Conservation (phyloP, 2,797 vertebrate genomes). For the Bryconaethiops microstoma region DNA sequence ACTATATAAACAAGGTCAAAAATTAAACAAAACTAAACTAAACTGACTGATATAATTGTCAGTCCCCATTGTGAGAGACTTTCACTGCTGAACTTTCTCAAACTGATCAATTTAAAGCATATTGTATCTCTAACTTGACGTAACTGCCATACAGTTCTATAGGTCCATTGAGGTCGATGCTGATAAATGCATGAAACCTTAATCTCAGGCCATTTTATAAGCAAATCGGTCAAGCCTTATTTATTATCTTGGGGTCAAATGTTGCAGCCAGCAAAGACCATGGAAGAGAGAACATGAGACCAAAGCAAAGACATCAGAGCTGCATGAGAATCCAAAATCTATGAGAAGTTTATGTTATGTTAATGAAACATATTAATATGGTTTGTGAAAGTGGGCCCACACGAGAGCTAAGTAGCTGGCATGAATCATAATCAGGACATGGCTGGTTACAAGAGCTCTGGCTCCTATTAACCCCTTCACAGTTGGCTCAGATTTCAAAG, state of each 20-base stretch:
- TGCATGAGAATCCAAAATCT: neutral
- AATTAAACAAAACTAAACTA: no score
- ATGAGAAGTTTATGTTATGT: slow-evolving; percentile 15
- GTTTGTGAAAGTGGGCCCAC: slow-evolving; percentile 1
- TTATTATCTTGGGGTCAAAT: neutral
- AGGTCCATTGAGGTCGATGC: no score
- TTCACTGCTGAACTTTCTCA: no score
- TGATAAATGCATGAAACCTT: neutral
- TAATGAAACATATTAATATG: neutral
- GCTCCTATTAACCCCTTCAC: slow-evolving; percentile 44
- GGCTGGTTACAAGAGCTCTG: slow-evolving; percentile 42
- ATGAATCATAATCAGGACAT: slow-evolving; percentile 49
- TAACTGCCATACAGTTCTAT: no score
- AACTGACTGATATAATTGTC: no score
- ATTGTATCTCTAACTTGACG: no score
- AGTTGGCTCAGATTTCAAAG: slow-evolving; percentile 45
- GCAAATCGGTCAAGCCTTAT: neutral
- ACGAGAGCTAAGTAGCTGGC: slow-evolving; percentile 6
- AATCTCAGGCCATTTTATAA: neutral
- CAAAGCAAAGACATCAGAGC: neutral
- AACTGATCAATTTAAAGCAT: no score
- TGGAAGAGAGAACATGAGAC: slow-evolving; percentile 1
- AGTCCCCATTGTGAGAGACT: no score
- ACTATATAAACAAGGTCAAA: no score
- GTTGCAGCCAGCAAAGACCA: neutral